phyloP scores from a whole-genome alignment of 2,113 vertebrate genomes.

The Paraplagusia blochii region DNA sequence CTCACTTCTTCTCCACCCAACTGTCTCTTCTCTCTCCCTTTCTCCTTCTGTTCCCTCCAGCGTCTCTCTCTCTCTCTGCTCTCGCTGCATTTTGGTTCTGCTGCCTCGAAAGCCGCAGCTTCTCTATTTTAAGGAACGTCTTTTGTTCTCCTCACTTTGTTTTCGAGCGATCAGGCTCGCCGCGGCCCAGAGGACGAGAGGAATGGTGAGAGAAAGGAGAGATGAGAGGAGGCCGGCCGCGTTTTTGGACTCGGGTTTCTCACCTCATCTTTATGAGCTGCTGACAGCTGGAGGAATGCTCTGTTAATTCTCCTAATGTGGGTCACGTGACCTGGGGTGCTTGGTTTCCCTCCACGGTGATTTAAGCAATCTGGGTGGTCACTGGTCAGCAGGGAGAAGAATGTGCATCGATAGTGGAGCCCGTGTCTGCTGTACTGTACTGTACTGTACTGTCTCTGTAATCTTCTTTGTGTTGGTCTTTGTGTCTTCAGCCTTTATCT shows the following conservation, averaged over 20 bases:
- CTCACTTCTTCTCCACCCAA: conserved; percentile 31
- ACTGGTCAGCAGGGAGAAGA: conserved; percentile 9
- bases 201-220: conserved; percentile 25
- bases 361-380: conserved; percentile 27
- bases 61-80: conserved; percentile 7
- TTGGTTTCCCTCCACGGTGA: conserved; percentile 29
- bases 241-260: conserved; percentile 61
- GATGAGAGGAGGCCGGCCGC: conserved; percentile 17
- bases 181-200: conserved; percentile 23
- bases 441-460: too few species aligned
- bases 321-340: conserved; percentile 50
- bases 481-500: too few species aligned
- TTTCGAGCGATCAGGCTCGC: conserved; percentile 45
- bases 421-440: background rate
- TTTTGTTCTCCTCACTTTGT: conserved; percentile 45
- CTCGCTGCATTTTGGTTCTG: conserved; percentile 7
- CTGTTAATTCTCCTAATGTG: conserved; percentile 41
- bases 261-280: conserved; percentile 52
- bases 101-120: conserved; percentile 47
- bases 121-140: conserved; percentile 55
- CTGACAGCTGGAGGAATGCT: conserved; percentile 69
- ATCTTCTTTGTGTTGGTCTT: too few species aligned
- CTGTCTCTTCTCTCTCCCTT: conserved; percentile 44
- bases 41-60: conserved; percentile 22
- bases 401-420: background rate